Conservation (phyloP, 2,888 invertebrate species). For the Zonitis immaculata region DNA sequence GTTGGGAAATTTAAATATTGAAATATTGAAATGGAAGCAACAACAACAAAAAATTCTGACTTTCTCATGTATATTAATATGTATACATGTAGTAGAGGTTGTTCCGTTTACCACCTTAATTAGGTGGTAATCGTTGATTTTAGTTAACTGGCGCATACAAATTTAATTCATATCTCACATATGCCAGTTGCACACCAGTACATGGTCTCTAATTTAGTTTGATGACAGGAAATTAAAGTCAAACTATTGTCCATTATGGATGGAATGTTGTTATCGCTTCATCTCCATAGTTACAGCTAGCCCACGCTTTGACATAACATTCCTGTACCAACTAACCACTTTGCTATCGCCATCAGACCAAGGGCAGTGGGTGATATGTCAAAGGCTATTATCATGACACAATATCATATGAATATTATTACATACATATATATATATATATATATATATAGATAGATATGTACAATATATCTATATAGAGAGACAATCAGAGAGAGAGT, state of each 20-base stretch:
- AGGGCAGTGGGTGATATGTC: not conserved
- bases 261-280: conserved; percentile 43
- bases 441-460: too few relatives aligned
- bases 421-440: too few relatives aligned
- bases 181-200: conserved; percentile 33
- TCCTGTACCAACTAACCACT: conserved; percentile 25
- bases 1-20: too few relatives aligned
- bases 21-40: too few relatives aligned
- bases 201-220: conserved; percentile 40
- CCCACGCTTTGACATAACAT: conserved; percentile 33
- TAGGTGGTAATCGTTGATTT: not conserved
- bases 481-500: too few relatives aligned
- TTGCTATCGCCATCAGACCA: not conserved
- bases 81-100: not conserved
- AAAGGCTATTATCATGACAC: not conserved
- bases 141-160: conserved; percentile 10
- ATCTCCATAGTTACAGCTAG: conserved; percentile 44
- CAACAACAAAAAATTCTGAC: too few relatives aligned
- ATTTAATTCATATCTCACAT: conserved; percentile 30
- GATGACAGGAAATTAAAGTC: conserved; percentile 47
- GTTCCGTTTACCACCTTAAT: not conserved
- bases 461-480: too few relatives aligned
- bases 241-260: conserved; percentile 43
- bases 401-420: not conserved
- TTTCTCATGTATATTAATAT: too few relatives aligned